A percentile compares a stretch with the other conserved stretches of the same genome.
phyloP scores from a whole-genome alignment of 2,113 vertebrate species.

The Morone saxatilis region DNA sequence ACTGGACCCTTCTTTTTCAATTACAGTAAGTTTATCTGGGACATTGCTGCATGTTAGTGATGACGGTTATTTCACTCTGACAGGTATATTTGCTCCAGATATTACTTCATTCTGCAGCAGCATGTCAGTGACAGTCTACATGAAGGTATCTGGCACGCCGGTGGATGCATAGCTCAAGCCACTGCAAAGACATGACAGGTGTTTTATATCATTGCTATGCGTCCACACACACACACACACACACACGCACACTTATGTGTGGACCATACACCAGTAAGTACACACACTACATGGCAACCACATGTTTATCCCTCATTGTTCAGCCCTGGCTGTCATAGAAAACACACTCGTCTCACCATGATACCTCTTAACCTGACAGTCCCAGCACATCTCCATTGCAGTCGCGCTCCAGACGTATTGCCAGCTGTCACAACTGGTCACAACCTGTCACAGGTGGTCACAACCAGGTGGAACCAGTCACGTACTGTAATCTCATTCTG shows the following conservation, averaged over 20 bases:
- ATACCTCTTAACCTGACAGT: constrained; percentile 68
- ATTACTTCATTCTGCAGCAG: constrained; percentile 34
- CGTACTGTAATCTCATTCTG: constrained; percentile 31
- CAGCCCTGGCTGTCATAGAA: constrained; percentile 62
- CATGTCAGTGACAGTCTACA: constrained; percentile 42
- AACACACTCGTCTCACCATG: constrained; percentile 44
- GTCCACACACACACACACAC: constrained; percentile 18
- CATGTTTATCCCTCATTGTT: constrained; percentile 66
- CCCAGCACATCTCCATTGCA: constrained; percentile 36
- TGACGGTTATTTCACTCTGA: constrained; percentile 23
- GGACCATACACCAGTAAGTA: constrained; percentile 47
- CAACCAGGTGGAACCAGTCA: constrained; percentile 65
- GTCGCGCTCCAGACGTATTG: constrained; percentile 34
- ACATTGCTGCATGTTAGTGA: constrained; percentile 20
- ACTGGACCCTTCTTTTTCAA: constrained; percentile 13
- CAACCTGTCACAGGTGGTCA: constrained; percentile 57
- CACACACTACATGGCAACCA: constrained; percentile 50
- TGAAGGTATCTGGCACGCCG: constrained; percentile 42
- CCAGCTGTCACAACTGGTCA: constrained; percentile 65
- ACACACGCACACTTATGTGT: background rate
- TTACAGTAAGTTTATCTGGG: constrained; percentile 29
- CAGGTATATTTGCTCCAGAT: constrained; percentile 36
- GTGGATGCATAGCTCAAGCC: constrained; percentile 20
- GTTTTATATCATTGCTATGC: constrained; percentile 52
- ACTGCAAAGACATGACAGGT: constrained; percentile 66